These are phyloP conservation scores for Drosophila mojavensis DNA, from an alignment of 1,140 invertebrate genomes.

Conservation along the genomic window DNA sequence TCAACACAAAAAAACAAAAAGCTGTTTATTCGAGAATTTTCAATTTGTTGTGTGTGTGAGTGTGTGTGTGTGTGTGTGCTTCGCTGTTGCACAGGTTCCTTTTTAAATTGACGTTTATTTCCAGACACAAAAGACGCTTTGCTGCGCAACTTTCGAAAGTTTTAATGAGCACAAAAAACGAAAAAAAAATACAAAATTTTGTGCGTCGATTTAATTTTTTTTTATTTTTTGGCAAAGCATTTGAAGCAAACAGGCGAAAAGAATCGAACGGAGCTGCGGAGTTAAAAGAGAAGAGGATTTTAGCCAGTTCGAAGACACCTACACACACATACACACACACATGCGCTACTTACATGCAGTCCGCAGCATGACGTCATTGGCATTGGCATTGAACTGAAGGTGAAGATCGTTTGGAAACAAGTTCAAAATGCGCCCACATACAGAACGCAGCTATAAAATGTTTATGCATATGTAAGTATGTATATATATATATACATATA, in stretches of 20 bases:
- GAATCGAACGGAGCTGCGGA: conserved; percentile 7
- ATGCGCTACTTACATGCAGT: conserved; percentile 35
- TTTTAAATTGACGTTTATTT: conserved; percentile 75
- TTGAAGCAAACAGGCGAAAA: conserved; percentile 50
- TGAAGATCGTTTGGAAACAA: conserved; percentile 24
- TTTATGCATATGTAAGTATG: conserved; percentile 8
- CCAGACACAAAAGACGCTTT: conserved; percentile 54
- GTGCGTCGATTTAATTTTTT: conserved; percentile 64
- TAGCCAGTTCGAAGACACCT: conserved; percentile 52
- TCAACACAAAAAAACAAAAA: conserved; percentile 43
- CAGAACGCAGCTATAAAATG: conserved; percentile 1
- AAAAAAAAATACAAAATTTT: conserved; percentile 17
- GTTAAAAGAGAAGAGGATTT: conserved; percentile 42
- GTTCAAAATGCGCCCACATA: conserved; percentile 52
- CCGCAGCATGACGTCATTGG: conserved; percentile 64
- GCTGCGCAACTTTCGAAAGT: conserved; percentile 61
- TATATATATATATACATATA: conserved; percentile 16
- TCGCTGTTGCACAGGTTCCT: conserved; percentile 38
- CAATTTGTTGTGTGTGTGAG: conserved; percentile 48
- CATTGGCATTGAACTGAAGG: conserved; percentile 70
- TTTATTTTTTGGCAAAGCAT: conserved; percentile 51
- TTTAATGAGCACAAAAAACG: conserved; percentile 63
- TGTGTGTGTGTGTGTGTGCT: conserved; percentile 5
- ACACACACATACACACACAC: conserved; percentile 38
- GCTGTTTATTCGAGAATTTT: conserved; percentile 66